Percentiles rank a stretch among this genome's conserved stretches.
Evolutionary conservation across 1,140 invertebrate species (phyloP).

Genomic region (Saccostrea cuccullata): DNA sequence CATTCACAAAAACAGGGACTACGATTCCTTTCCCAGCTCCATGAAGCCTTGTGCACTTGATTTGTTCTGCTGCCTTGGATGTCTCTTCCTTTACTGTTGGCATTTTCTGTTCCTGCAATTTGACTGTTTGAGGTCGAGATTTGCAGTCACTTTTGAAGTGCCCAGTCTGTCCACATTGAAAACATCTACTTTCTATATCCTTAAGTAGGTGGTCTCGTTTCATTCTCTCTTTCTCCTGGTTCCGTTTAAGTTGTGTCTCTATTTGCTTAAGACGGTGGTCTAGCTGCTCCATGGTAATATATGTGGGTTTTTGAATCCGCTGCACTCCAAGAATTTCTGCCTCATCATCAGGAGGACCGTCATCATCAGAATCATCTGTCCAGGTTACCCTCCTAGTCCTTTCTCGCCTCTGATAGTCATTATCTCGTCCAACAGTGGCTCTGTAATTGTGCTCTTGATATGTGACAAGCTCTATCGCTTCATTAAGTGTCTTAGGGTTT

Average conservation of each 20-base stretch:
- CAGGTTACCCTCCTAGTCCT: neutral
- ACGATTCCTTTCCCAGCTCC: neutral
- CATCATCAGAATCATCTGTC: too few relatives aligned
- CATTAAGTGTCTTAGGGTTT: neutral
- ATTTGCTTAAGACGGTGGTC: neutral
- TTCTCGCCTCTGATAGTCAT: neutral
- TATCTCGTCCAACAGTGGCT: neutral
- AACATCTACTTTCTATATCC: neutral
- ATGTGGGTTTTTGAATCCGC: too few relatives aligned
- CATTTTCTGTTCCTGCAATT: neutral
- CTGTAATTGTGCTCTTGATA: neutral
- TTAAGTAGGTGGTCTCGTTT: neutral
- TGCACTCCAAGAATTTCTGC: too few relatives aligned
- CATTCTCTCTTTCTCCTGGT: neutral
- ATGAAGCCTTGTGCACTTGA: slow-evolving; percentile 10
- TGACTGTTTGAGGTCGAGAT: neutral
- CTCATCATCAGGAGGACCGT: too few relatives aligned
- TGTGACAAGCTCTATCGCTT: neutral
- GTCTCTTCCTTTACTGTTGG: neutral
- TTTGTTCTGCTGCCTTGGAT: neutral
- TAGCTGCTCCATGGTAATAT: neutral
- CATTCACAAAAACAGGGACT: neutral
- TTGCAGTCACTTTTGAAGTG: neutral
- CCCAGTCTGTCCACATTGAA: neutral
- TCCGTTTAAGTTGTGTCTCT: neutral